Percentiles rank a stretch among this genome's conserved stretches.
Conservation (phyloP, 2,797 vertebrate genomes). For the Linurgus olivaceus region DNA sequence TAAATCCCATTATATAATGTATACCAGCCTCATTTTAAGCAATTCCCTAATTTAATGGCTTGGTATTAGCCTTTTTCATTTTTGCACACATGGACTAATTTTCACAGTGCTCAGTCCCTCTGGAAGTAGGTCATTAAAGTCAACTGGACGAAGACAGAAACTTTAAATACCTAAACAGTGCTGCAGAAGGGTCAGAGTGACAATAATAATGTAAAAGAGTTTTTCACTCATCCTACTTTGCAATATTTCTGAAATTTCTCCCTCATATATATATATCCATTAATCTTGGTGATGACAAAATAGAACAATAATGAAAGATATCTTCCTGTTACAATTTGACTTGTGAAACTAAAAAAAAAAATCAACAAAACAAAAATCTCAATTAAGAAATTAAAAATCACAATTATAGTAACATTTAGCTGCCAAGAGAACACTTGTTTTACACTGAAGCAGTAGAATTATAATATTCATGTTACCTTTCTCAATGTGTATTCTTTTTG, state of each 20-base stretch:
- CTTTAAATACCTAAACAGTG: slow-evolving; percentile 36
- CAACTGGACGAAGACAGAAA: slow-evolving; percentile 52
- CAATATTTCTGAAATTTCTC: neutral
- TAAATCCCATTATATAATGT: slow-evolving; percentile 71
- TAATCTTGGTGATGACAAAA: neutral
- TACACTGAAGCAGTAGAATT: neutral
- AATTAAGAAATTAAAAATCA: neutral
- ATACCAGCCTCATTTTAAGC: slow-evolving; percentile 64
- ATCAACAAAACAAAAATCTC: neutral
- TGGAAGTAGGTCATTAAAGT: slow-evolving; percentile 64
- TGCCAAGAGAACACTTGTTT: neutral
- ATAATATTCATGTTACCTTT: slow-evolving; percentile 84
- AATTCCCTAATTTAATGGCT: slow-evolving; percentile 62
- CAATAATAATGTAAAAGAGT: neutral
- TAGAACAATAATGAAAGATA: neutral
- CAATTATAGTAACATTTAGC: neutral
- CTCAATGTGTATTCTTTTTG: slow-evolving; percentile 93
- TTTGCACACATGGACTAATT: slow-evolving; percentile 57
- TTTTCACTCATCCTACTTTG: neutral
- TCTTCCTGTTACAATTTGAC: neutral
- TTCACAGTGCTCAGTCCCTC: slow-evolving; percentile 41
- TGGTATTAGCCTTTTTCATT: slow-evolving; percentile 56
- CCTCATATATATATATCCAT: neutral
- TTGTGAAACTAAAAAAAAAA: neutral
- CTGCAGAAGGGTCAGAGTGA: slow-evolving; percentile 6